These are phyloP conservation scores for Serripes groenlandicus DNA, from an alignment of 2,888 invertebrate genomes.

Conservation along the genomic window DNA sequence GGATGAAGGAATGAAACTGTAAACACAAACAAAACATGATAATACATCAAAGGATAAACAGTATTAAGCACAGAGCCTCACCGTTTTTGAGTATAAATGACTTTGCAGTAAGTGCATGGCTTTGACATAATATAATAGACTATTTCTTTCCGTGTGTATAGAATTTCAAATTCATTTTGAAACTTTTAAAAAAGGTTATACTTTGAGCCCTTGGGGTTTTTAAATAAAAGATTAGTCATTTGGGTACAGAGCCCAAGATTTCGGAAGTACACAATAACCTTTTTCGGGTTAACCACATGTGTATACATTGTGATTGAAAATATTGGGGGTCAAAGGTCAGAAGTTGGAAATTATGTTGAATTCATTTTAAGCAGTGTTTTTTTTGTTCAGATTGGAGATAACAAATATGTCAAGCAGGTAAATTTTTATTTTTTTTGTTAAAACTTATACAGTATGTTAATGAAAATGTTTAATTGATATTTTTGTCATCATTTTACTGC, in stretches of 20 bases:
- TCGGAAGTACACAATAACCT: conserved; percentile 16
- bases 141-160: too few species aligned
- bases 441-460: too few species aligned
- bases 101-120: conserved; percentile 15
- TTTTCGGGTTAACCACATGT: conserved; percentile 25
- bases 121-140: too few species aligned
- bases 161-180: too few species aligned
- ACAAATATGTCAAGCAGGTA: background rate
- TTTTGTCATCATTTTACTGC: too few species aligned
- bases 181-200: background rate
- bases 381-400: background rate
- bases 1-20: conserved; percentile 12
- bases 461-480: too few species aligned
- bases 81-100: background rate
- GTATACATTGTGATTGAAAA: conserved; percentile 21
- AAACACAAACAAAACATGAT: conserved; percentile 11
- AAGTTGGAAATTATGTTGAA: background rate
- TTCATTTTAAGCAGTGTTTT: background rate
- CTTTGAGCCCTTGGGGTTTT: background rate
- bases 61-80: background rate
- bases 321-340: conserved; percentile 20
- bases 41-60: background rate
- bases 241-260: conserved; percentile 2
- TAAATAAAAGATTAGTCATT: conserved; percentile 11
- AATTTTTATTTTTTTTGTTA: too few species aligned